These are phyloP conservation scores for Bemisia tabaci DNA, from an alignment of 1,140 invertebrate species.

Conservation along the genomic window DNA sequence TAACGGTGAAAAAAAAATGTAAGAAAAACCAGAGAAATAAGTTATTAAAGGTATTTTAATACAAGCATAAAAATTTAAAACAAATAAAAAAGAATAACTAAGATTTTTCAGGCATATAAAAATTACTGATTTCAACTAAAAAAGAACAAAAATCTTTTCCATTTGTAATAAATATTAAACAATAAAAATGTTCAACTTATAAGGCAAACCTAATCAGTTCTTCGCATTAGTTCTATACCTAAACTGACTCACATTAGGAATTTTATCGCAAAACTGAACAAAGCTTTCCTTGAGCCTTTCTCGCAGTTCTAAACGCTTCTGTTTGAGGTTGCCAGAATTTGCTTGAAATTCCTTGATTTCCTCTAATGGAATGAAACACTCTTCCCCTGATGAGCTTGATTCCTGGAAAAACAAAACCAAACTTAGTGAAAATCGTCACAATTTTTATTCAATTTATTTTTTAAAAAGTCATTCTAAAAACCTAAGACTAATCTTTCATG, in stretches of 20 bases:
- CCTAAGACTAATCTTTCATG: constrained; percentile 28
- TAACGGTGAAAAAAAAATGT: not conserved
- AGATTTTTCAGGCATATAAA: not conserved
- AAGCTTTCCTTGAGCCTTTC: constrained; percentile 68
- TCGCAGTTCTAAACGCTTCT: constrained; percentile 65
- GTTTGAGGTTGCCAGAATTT: constrained; percentile 52
- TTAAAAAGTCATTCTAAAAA: not conserved
- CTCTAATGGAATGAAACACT: constrained; percentile 71
- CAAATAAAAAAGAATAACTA: not conserved
- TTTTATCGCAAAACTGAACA: constrained; percentile 40
- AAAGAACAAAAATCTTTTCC: not conserved
- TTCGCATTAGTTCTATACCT: not conserved
- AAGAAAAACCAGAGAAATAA: not conserved
- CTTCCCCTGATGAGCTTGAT: constrained; percentile 48
- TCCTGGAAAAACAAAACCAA: constrained; percentile 30
- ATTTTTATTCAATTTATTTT: not conserved
- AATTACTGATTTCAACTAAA: not conserved
- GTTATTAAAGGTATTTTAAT: not conserved
- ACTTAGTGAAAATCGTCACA: not conserved
- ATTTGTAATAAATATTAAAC: constrained; percentile 1
- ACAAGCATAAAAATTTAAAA: not conserved
- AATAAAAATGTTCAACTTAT: not conserved
- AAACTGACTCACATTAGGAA: not conserved
- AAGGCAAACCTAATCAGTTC: not conserved
- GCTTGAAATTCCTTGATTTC: constrained; percentile 70